Base-by-base conservation (phyloP, 2,888 invertebrate species). In the Mycogona germanica region DNA sequence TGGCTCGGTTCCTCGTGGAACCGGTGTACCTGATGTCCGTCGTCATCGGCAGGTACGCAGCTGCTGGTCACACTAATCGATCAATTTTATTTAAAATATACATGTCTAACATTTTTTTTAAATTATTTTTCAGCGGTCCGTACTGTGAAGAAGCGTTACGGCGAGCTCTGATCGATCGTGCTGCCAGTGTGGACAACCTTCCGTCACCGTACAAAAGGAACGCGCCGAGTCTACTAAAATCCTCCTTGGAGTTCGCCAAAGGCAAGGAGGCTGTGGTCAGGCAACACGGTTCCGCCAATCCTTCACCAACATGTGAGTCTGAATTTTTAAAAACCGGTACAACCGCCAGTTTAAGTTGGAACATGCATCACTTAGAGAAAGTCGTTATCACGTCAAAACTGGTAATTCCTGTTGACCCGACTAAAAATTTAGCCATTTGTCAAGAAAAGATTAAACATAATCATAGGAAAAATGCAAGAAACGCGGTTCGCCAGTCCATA, bases 21-120 rank as follows among this genome's bases (percentile, higher is more conserved):
- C 81, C 84, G 12, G 76, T 95, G 63, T 80, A 78, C 66, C 71
- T 93, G 0, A 70, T 75, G 51, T 76, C 79, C 51, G 75, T 88
- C 55, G 79, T 80, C 51, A 78, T 93, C 66, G 83, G 82, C 51
- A 79, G 77, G 56, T 75, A 7, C 9, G 35, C 35, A 9, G 14
- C n/a, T n/a, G n/a, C 2, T 17, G 5, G 35, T 50, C 12, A 17
- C 32, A 19, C 7, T 19, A 41, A 14, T 7, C 17, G 17, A 41
- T 12, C 9, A 17, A 9, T 30, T 35, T 12, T 40, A 40, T 12
- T 44, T 37, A 17, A 6, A 17, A 2, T 50, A 45, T 5, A 41
- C 62, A 60, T 7, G 62, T 14, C 19, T n/a, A n/a, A 41, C 17
- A n/a, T 41, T n/a, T 78, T 30, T 79, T 81, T n/a, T n/a, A n/a